Evolutionary conservation across 2,113 vertebrate genomes (phyloP).

Genomic region (Axis porcinus): DNA sequence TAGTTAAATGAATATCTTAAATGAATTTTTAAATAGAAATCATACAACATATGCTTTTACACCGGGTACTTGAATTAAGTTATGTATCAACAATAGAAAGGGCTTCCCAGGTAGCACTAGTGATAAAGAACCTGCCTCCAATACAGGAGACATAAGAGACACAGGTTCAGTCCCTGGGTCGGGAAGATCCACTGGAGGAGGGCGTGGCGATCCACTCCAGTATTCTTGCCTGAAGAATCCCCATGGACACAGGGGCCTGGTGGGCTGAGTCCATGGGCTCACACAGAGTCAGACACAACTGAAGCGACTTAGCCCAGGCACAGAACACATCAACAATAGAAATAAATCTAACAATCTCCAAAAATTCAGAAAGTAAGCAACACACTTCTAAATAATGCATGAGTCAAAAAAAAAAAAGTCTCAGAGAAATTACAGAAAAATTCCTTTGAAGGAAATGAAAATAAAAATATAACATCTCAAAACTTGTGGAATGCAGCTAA

Average conservation of each 20-base stretch:
- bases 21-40: background rate
- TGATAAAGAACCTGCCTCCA: background rate
- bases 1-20: background rate
- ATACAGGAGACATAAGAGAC: background rate
- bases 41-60: background rate
- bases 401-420: background rate
- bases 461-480: background rate
- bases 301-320: background rate
- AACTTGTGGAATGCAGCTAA: background rate
- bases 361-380: background rate
- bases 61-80: background rate
- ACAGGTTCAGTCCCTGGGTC: background rate
- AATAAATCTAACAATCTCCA: background rate
- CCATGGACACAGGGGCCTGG: background rate
- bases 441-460: background rate
- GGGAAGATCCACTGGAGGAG: background rate
- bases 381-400: background rate
- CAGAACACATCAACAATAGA: background rate
- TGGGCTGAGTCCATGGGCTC: background rate
- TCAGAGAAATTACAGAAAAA: background rate
- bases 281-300: background rate
- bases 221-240: background rate
- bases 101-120: background rate
- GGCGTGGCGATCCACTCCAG: fast-evolving
- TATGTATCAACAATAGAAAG: background rate